A percentile compares a stretch with the other conserved stretches of the same genome.
phyloP scores from a whole-genome alignment of 2,888 invertebrate species.

The Heteromurus nitidus region DNA sequence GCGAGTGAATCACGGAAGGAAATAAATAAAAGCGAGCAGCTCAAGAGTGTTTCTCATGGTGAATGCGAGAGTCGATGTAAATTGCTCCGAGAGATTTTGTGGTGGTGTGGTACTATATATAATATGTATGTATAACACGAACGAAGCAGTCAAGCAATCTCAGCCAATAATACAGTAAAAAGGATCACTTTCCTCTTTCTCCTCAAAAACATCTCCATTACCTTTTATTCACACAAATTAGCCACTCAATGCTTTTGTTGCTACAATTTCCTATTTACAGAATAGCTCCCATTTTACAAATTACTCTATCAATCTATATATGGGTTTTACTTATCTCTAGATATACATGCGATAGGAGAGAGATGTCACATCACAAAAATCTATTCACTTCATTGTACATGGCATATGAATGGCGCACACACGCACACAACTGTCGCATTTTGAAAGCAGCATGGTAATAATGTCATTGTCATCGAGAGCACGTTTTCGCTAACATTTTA shows the following conservation, averaged over 20 bases:
- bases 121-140: neutral
- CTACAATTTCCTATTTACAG: slow-evolving; percentile 18
- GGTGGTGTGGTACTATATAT: no score
- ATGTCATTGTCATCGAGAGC: slow-evolving; percentile 14
- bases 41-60: no score
- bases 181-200: slow-evolving; percentile 33
- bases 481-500: no score
- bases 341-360: no score
- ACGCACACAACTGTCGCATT: slow-evolving; percentile 3
- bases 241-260: slow-evolving; percentile 33
- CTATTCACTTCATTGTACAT: slow-evolving; percentile 6
- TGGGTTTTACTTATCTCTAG: no score
- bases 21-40: no score
- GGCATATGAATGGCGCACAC: neutral
- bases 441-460: neutral
- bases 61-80: no score
- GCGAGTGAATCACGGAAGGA: no score
- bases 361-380: slow-evolving; percentile 17
- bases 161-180: slow-evolving; percentile 17
- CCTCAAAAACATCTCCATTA: slow-evolving; percentile 43
- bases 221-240: slow-evolving; percentile 54
- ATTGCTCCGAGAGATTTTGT: no score
- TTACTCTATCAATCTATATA: neutral
- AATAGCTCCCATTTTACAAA: slow-evolving; percentile 31
- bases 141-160: no score